phyloP scores from a whole-genome alignment of 2,888 invertebrate genomes.

The Acanthosepion lycidas region DNA sequence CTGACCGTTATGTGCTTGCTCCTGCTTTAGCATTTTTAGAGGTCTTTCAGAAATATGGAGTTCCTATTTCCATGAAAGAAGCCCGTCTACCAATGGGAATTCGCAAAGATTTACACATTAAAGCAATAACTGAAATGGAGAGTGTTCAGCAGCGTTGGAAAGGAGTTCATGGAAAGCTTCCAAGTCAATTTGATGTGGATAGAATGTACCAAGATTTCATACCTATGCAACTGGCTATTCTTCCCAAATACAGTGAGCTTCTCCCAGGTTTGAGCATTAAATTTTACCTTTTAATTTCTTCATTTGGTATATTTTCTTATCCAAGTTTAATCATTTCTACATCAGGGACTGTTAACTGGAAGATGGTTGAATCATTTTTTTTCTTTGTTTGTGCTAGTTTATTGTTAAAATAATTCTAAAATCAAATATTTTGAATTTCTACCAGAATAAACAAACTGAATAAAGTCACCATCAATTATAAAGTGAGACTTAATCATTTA shows the following conservation, averaged over 20 bases:
- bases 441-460: too few species aligned
- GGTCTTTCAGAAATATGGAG: slow-evolving; percentile 65
- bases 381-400: too few species aligned
- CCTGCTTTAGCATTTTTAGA: slow-evolving; percentile 73
- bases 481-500: too few species aligned
- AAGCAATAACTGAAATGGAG: slow-evolving; percentile 66
- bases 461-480: too few species aligned
- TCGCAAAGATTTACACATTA: slow-evolving; percentile 72
- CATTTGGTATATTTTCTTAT: background rate
- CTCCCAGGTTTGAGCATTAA: slow-evolving; percentile 57
- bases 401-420: too few species aligned
- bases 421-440: too few species aligned
- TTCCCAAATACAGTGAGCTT: slow-evolving; percentile 65
- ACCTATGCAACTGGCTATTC: slow-evolving; percentile 69
- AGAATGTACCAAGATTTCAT: slow-evolving; percentile 73
- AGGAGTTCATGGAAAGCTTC: slow-evolving; percentile 64
- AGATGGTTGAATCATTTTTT: too few species aligned
- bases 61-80: slow-evolving; percentile 70
- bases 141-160: slow-evolving; percentile 70
- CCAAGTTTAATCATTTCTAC: too few species aligned
- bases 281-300: background rate
- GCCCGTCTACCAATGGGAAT: slow-evolving; percentile 75
- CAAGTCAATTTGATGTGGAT: slow-evolving; percentile 70
- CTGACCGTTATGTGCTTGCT: slow-evolving; percentile 74
- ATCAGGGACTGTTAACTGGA: too few species aligned